Base-by-base conservation (phyloP, 2,113 vertebrate genomes). In the Oreochromis spilurus region DNA sequence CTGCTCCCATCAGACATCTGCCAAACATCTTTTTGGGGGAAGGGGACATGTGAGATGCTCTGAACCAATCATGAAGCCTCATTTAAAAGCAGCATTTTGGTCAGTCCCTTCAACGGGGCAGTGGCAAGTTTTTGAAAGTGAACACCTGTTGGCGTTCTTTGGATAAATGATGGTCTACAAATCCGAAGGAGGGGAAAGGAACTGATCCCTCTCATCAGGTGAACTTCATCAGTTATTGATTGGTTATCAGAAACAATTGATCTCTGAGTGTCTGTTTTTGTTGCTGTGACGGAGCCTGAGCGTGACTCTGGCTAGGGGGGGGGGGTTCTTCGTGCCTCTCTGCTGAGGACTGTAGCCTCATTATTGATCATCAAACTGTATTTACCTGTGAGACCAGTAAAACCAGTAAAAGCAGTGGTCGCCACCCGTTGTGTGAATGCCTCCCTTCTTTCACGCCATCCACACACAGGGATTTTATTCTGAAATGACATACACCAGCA, bases 261-360 rank as follows among this genome's bases (percentile, higher is more conserved):
- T 50, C 21, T 24, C 67, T 11, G 67, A 48, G 67, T 75, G 9
- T 48, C 13, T 72, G 38, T 72, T 72, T 72, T 72, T 72, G 21
- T 29, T 29, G 24, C 10, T 77, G 26, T 11, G 36, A 84, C 34
- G 29, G 89, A 24, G 80, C 88, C 84, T 90, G 55, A 80, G 21
- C 52, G 85, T 85, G 77, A 72, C 45, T 14, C 31, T 77, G 24
- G 48, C 11, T 14, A 10, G 38, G 45, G 80, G 50, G 17, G 16
- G 3, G 81, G 53, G n/a, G 7, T 89, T 93, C 67, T 89, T 87
- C 8, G 93, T 96, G 95, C 94, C 88, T 93, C 87, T 92, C n/a
- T 84, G 88, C 82, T 89, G 85, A 87, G 84, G 91, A 93, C 91
- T 94, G 94, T 94, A 92, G 90, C 82, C 45, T 87, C 55, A 34